These are phyloP conservation scores for Chironomus tentans DNA, from an alignment of 2,888 invertebrate genomes.

Conservation along the genomic window DNA sequence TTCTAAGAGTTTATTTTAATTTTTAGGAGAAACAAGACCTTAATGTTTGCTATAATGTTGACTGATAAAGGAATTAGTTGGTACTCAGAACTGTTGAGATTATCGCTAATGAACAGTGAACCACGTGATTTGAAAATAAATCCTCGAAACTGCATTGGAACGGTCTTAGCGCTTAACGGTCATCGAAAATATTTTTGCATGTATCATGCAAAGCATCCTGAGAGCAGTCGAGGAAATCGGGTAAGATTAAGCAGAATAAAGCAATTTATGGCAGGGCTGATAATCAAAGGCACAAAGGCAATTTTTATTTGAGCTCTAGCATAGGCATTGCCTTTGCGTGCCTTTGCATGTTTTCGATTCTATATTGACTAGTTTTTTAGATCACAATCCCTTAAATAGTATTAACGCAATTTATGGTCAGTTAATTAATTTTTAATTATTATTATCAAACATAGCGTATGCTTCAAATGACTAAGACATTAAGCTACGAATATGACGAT, in stretches of 20 bases:
- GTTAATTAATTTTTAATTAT: no score
- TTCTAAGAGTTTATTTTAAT: no score
- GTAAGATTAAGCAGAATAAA: conserved; percentile 37
- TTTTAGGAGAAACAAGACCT: conserved; percentile 87
- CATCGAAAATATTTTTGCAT: conserved; percentile 97
- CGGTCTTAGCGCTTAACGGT: conserved; percentile 91
- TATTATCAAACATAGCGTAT: conserved; percentile 48
- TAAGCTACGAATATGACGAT: conserved; percentile 48
- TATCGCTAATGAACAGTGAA: conserved; percentile 63
- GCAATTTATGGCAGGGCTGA: no score
- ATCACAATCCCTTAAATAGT: no score
- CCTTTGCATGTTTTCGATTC: no score
- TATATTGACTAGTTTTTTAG: no score
- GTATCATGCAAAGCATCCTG: conserved; percentile 94
- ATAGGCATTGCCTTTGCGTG: no score
- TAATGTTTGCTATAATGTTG: conserved; percentile 88
- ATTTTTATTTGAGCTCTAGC: no score
- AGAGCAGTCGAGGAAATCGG: conserved; percentile 59
- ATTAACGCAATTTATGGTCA: no score
- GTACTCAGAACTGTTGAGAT: conserved; percentile 83
- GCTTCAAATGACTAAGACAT: conserved; percentile 56
- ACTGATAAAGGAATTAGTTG: conserved; percentile 87
- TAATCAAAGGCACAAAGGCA: no score
- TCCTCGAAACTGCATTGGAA: conserved; percentile 93
- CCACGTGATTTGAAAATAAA: conserved; percentile 79